phyloP scores from a whole-genome alignment of 1,140 invertebrate genomes.

The Drosophila guanche region DNA sequence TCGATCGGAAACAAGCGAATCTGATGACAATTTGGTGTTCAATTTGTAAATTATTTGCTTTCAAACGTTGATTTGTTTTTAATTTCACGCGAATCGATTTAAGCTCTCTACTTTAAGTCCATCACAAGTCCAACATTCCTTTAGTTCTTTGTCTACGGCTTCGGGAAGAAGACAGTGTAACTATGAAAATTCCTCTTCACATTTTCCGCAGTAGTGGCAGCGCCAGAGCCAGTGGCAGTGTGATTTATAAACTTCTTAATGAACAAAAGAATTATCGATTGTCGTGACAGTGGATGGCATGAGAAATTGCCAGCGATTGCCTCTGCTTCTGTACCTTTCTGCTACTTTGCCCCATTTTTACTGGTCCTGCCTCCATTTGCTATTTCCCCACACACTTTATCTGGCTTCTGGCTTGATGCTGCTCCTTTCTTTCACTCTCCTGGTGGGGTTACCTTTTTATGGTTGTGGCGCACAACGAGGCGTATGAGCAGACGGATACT shows the following conservation, averaged over 20 bases:
- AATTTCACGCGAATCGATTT: no score
- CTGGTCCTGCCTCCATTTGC: slow-evolving; percentile 4
- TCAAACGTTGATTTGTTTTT: no score
- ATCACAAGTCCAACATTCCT: background rate
- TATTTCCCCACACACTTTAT: background rate
- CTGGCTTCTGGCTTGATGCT: background rate
- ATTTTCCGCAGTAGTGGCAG: slow-evolving; percentile 19
- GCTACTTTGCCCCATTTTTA: background rate
- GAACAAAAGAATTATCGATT: slow-evolving; percentile 80
- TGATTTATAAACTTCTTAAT: slow-evolving; percentile 80
- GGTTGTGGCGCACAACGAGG: slow-evolving; percentile 49
- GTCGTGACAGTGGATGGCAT: slow-evolving; percentile 35
- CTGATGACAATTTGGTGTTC: no score
- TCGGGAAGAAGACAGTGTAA: no score
- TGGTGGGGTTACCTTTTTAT: slow-evolving; percentile 14
- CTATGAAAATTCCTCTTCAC: slow-evolving; percentile 44
- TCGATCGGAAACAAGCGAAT: no score
- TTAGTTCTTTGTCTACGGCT: background rate
- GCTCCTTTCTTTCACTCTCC: slow-evolving; percentile 24
- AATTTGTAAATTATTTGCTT: no score
- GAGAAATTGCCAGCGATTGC: slow-evolving; percentile 55
- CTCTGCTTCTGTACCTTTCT: background rate
- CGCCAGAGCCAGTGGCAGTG: slow-evolving; percentile 8
- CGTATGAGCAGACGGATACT: slow-evolving; percentile 65
- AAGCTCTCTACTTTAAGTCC: no score